These are phyloP conservation scores for Stenurella melanura DNA, from an alignment of 2,888 invertebrate species.

Conservation along the genomic window DNA sequence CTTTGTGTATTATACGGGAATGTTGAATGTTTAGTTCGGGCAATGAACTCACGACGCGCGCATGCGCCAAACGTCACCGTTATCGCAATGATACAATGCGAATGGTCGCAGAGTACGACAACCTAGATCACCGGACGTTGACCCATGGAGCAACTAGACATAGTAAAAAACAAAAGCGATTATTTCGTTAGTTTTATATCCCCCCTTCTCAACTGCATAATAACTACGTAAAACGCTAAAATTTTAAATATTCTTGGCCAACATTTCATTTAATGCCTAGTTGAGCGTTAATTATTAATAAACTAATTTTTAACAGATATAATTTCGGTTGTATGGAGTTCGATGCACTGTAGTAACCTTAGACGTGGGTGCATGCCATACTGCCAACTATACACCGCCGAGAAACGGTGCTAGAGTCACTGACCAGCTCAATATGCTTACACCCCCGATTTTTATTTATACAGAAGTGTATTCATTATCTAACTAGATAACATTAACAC, in stretches of 20 bases:
- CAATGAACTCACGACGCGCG: conserved; percentile 41
- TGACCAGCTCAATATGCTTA: conserved; percentile 57
- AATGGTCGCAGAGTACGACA: conserved; percentile 58
- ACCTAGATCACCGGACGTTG: conserved; percentile 62
- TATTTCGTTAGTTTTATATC: conserved; percentile 27
- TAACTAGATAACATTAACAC: conserved; percentile 19
- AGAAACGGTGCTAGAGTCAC: conserved; percentile 49
- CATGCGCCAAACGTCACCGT: conserved; percentile 57
- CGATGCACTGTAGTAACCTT: conserved; percentile 57
- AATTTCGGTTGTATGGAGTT: conserved; percentile 45
- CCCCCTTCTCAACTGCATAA: background rate
- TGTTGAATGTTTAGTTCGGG: conserved; percentile 29
- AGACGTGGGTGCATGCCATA: conserved; percentile 53
- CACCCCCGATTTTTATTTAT: conserved; percentile 32
- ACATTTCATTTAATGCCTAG: background rate
- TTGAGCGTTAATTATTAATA: conserved; percentile 2
- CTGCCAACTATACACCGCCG: conserved; percentile 24
- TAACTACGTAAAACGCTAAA: conserved; percentile 7
- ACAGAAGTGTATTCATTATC: conserved; percentile 8
- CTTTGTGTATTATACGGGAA: conserved; percentile 56
- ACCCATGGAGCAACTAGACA: conserved; percentile 44
- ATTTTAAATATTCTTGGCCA: background rate
- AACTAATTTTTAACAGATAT: background rate
- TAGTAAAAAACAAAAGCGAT: conserved; percentile 46
- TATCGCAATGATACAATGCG: conserved; percentile 62